A percentile compares a stretch with the other conserved stretches of the same genome.
phyloP scores from a whole-genome alignment of 2,888 invertebrate species.

The Sarcophaga variegata region DNA sequence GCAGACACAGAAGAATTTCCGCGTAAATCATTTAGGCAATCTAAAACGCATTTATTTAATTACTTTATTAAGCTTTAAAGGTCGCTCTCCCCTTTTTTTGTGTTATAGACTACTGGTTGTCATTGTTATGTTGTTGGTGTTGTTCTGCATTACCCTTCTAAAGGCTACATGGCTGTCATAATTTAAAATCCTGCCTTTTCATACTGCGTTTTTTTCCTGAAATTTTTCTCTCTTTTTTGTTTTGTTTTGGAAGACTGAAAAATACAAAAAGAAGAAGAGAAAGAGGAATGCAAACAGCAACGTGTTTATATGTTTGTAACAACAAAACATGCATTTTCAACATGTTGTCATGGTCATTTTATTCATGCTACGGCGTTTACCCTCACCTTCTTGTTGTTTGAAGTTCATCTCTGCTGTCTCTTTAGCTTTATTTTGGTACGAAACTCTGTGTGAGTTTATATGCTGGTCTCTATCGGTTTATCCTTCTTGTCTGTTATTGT shows the following conservation, averaged over 20 bases:
- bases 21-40: constrained; percentile 64
- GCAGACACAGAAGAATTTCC: constrained; percentile 21
- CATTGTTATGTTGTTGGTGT: neutral
- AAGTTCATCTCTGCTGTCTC: neutral
- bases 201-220: neutral
- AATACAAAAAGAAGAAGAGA: constrained; percentile 5
- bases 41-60: constrained; percentile 68
- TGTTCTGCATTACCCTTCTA: constrained; percentile 13
- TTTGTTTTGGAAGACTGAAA: constrained; percentile 15
- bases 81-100: constrained; percentile 35
- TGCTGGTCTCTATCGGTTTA: constrained; percentile 53
- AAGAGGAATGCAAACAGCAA: constrained; percentile 7
- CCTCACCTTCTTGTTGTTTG: neutral
- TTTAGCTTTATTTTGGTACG: neutral
- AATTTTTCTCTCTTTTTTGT: neutral
- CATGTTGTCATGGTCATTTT: constrained; percentile 69
- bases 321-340: constrained; percentile 61
- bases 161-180: constrained; percentile 54
- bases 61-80: constrained; percentile 67
- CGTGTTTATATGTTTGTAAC: constrained; percentile 51
- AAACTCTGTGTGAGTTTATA: constrained; percentile 22
- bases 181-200: constrained; percentile 53
- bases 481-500: constrained; percentile 40
- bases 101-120: constrained; percentile 10
- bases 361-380: constrained; percentile 5